A percentile compares a stretch with the other conserved stretches of the same genome.
Conservation (phyloP, 2,797 vertebrate species). For the Mormyrops boulengeri region DNA sequence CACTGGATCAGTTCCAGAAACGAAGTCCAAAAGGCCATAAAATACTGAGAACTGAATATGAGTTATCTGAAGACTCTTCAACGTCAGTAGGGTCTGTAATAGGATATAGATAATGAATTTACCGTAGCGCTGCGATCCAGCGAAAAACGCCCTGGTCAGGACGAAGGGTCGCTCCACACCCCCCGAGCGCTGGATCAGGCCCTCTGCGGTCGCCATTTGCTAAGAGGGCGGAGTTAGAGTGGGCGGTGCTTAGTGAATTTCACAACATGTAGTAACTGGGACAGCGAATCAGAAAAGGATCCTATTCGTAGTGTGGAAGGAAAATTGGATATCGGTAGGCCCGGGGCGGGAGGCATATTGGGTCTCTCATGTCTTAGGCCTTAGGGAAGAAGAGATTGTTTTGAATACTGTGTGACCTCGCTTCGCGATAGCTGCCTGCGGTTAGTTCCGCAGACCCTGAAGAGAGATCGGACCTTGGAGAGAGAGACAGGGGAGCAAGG, state of each 20-base stretch:
- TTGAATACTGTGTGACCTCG: too few relatives aligned
- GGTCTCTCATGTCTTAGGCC: too few relatives aligned
- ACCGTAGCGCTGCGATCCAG: constrained; percentile 88
- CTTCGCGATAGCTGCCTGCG: too few relatives aligned
- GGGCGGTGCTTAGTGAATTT: neutral
- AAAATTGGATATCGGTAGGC: too few relatives aligned
- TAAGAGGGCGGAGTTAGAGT: constrained; percentile 33
- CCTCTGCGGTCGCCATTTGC: constrained; percentile 85
- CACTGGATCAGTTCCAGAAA: neutral
- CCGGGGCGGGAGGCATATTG: too few relatives aligned
- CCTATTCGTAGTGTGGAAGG: too few relatives aligned
- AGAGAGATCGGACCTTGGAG: too few relatives aligned
- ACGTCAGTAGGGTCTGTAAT: neutral
- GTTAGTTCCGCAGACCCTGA: too few relatives aligned
- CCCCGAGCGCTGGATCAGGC: constrained; percentile 73
- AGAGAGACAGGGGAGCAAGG: too few relatives aligned
- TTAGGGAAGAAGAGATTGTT: too few relatives aligned
- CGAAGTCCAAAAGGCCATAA: neutral
- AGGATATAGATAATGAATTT: constrained; percentile 34
- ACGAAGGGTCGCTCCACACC: constrained; percentile 82
- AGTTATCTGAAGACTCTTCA: neutral
- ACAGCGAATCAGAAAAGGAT: neutral
- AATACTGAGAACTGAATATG: neutral
- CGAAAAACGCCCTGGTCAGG: constrained; percentile 79
- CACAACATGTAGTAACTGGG: neutral